Base-by-base conservation (phyloP, 2,888 invertebrate species). In the Metacarcinus magister region DNA sequence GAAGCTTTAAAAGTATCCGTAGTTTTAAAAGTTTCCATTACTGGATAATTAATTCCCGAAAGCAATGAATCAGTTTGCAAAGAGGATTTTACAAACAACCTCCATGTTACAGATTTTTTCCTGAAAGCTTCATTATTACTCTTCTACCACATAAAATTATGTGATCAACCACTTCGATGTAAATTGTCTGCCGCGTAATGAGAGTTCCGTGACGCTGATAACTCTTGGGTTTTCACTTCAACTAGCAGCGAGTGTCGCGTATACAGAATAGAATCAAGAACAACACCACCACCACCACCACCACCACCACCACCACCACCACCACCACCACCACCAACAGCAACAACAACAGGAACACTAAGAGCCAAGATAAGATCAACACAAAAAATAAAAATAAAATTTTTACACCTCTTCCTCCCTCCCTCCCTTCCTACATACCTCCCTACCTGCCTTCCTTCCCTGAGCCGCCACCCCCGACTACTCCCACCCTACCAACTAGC, bases 1-100 rank as follows among this genome's bases (percentile, higher is more conserved):
- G n/a, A 67, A 23, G n/a, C 67, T 67, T 23, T 67, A 67, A 67
- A 54, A 54, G 67, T 23, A 23, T 67, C 67, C 23, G n/a, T 67
- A 67, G 67, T 67, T 67, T 67, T 67, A 67, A 67, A n/a, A 67
- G n/a, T 67, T 67, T 23, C 67, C 67, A 67, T 67, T 67, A 67
- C 67, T n/a, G n/a, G 67, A 67, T n/a, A 67, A 67, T 67, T 67
- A 67, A n/a, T 67, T 67, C 67, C n/a, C 67, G 67, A 67, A 67
- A 67, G 23, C 67, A 67, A 67, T n/a, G n/a, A 67, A 67, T 67
- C n/a, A n/a, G n/a, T 67, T n/a, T 67, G 67, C 67, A n/a, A 67
- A 67, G n/a, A 67, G 67, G 67, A 67, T 67, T 67, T 67, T 67
- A 67, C 67, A 67, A 67, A 67, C 67, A 67, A 67, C 67, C 67